A percentile compares a stretch with the other conserved stretches of the same genome.
phyloP scores from a whole-genome alignment of 1,140 invertebrate species.

The Drosophila pseudoananassae region DNA sequence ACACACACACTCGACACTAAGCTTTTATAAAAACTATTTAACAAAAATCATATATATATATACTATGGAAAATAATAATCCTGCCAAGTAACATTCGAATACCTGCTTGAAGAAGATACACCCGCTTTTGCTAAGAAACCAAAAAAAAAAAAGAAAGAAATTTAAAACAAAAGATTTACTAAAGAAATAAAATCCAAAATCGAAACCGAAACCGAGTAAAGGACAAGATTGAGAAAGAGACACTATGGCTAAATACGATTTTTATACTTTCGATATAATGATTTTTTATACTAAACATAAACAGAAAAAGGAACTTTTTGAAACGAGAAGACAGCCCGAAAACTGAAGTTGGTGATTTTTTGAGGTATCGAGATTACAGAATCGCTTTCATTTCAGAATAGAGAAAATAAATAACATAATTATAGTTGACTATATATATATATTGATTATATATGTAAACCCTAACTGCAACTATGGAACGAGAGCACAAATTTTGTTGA shows the following conservation, averaged over 20 bases:
- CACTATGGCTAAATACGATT: slow-evolving; percentile 79
- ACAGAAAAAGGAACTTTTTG: slow-evolving; percentile 55
- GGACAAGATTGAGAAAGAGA: slow-evolving; percentile 27
- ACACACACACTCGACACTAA: slow-evolving; percentile 55
- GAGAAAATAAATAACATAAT: slow-evolving; percentile 38
- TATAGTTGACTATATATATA: slow-evolving; percentile 58
- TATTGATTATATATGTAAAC: slow-evolving; percentile 55
- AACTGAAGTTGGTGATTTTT: slow-evolving; percentile 47
- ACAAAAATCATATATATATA: slow-evolving; percentile 59
- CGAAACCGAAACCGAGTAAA: slow-evolving; percentile 26
- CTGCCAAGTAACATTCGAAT: slow-evolving; percentile 84
- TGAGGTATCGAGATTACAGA: slow-evolving; percentile 58
- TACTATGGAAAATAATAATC: slow-evolving; percentile 79
- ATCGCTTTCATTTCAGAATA: slow-evolving; percentile 58
- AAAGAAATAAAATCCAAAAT: slow-evolving; percentile 33
- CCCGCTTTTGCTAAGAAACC: slow-evolving; percentile 81
- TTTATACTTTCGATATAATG: slow-evolving; percentile 83
- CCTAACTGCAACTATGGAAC: slow-evolving; percentile 80
- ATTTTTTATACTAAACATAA: slow-evolving; percentile 81
- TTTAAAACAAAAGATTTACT: slow-evolving; percentile 50
- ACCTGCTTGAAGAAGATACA: slow-evolving; percentile 83
- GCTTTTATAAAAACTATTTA: slow-evolving; percentile 82
- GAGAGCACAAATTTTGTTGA: slow-evolving; percentile 83
- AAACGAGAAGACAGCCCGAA: slow-evolving; percentile 28
- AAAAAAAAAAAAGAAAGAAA: slow-evolving; percentile 32